These are phyloP conservation scores for Menidia beryllina DNA, from an alignment of 2,113 vertebrate species.

Conservation along the genomic window DNA sequence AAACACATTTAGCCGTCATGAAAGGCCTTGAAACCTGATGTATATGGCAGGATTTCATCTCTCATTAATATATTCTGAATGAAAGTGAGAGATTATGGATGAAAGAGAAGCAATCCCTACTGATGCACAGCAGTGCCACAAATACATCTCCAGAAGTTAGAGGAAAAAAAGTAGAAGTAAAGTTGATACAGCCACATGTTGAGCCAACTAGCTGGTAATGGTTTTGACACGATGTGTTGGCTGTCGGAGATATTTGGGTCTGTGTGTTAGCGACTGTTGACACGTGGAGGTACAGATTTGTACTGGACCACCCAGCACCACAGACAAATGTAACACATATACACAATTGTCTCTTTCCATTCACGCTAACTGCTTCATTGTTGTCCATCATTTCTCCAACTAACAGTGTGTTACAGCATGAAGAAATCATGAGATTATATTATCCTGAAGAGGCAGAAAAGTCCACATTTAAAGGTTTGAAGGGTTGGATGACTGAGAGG, in stretches of 20 bases:
- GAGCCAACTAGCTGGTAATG: not conserved
- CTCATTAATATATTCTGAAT: slow-evolving; percentile 69
- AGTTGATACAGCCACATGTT: not conserved
- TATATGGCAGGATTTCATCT: slow-evolving; percentile 61
- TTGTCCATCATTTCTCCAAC: too few species aligned
- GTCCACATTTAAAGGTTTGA: too few species aligned
- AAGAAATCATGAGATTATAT: too few species aligned
- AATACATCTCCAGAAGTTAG: slow-evolving; percentile 32
- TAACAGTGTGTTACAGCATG: too few species aligned
- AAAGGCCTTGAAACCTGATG: slow-evolving; percentile 48
- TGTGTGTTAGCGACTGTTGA: not conserved
- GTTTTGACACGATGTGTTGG: slow-evolving; percentile 9
- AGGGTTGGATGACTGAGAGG: too few species aligned
- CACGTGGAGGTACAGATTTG: too few species aligned
- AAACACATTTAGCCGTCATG: slow-evolving; percentile 63
- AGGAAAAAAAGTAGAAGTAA: not conserved
- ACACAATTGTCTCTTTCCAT: too few species aligned
- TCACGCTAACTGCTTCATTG: too few species aligned
- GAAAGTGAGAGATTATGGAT: slow-evolving; percentile 64
- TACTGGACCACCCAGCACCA: too few species aligned
- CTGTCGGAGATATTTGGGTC: not conserved
- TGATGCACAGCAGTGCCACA: slow-evolving; percentile 36
- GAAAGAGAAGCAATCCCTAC: slow-evolving; percentile 52
- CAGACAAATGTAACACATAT: too few species aligned
- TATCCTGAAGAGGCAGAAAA: too few species aligned